Base-by-base conservation (phyloP, 2,113 vertebrate species). In the Hystrix cristata region DNA sequence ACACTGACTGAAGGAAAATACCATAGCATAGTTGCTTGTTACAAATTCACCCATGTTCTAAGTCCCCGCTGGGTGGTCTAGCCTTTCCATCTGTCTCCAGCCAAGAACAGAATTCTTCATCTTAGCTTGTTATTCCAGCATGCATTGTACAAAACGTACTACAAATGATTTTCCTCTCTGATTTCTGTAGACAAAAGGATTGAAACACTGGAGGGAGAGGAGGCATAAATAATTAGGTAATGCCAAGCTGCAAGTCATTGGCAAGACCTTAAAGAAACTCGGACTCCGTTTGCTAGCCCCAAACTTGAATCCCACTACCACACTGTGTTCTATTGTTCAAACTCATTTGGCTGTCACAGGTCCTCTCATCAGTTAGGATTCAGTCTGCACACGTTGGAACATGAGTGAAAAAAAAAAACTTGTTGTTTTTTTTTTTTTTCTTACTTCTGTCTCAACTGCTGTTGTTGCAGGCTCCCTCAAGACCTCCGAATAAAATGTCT, bases 191-290 rank as follows among this genome's bases (percentile, higher is more conserved):
- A 76, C 62, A 80, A 84, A 90, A n/a, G 76, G 14, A 84, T 7
- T 91, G 67, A 84, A 97, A 95, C 59, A 60, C 1, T 55, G 72
- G 79, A 72, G 76, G 51, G 69, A 81, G 12, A 84, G 25, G 48
- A 79, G 23, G 19, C 55, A 93, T 81, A 91, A 74, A 91, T 76
- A 90, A 94, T 86, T 57, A 93, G 46, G 43, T 12, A 67, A 97
- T 93, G 51, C 60, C 93, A 90, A 65, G 83, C 72, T 67, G 25
- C 16, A 55, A 94, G 95, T 62, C 72, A n/a, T 34, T 95, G 94
- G 95, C 88, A 97, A 83, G n/a, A 67, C 31, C 95, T 92, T 95
- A 92, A 96, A 97, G 97, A 91, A 91, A 95, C 89, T 60, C 78
- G 1, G 3, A 23, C 38, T 95, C 29, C 4, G 25, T 79, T 92